Evolutionary conservation across 1,140 invertebrate genomes (phyloP).

Genomic region (Gryon sp.): DNA sequence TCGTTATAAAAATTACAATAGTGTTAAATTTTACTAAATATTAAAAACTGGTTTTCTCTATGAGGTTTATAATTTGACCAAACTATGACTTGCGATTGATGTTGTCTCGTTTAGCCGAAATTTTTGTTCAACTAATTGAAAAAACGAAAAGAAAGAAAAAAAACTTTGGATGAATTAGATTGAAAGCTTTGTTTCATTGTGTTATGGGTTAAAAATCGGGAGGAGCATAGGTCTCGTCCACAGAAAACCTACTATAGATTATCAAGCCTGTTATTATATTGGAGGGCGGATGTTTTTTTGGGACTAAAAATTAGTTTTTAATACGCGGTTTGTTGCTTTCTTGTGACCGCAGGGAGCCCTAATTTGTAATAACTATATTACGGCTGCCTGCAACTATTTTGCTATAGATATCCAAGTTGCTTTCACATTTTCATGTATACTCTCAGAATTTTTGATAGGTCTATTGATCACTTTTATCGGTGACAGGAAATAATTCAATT

Average conservation of each 20-base stretch:
- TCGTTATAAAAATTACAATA: too few relatives aligned
- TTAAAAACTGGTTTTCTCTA: too few relatives aligned
- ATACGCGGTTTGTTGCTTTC: constrained; percentile 77
- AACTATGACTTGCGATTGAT: too few relatives aligned
- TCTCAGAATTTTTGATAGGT: constrained; percentile 44
- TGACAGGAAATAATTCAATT: constrained; percentile 54
- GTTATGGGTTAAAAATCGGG: constrained; percentile 44
- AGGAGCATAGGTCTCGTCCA: constrained; percentile 67
- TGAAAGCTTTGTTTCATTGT: constrained; percentile 66
- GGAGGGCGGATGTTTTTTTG: constrained; percentile 75
- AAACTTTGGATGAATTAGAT: constrained; percentile 21
- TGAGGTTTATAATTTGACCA: too few relatives aligned
- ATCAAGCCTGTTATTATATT: constrained; percentile 77
- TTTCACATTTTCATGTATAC: constrained; percentile 36
- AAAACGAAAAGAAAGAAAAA: too few relatives aligned
- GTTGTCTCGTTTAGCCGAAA: constrained; percentile 69
- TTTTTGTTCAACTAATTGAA: constrained; percentile 75
- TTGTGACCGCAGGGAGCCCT: constrained; percentile 69
- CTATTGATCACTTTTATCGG: constrained; percentile 48
- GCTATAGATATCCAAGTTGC: constrained; percentile 14
- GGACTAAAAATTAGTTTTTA: constrained; percentile 79
- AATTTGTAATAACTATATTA: constrained; percentile 77
- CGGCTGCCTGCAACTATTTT: constrained; percentile 68
- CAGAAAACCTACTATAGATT: constrained; percentile 80
- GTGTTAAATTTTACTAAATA: too few relatives aligned